These are phyloP conservation scores for Ancistrus triradiatus DNA, from an alignment of 2,113 vertebrate genomes.

Conservation along the genomic window DNA sequence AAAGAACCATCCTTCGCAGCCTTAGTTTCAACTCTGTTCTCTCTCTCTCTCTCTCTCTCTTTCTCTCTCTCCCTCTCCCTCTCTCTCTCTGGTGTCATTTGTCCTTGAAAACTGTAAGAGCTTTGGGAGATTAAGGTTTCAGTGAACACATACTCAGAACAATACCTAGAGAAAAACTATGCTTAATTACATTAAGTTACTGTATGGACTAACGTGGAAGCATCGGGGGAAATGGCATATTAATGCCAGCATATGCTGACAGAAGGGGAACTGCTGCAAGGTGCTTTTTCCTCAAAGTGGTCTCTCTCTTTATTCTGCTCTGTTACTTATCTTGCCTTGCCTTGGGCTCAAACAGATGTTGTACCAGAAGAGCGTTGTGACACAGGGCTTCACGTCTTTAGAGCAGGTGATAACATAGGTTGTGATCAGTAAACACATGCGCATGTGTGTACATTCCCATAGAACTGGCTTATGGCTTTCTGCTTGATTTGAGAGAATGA, in stretches of 20 bases:
- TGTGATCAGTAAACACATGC: slow-evolving; percentile 24
- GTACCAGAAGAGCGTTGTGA: too few species aligned
- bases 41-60: slow-evolving; percentile 36
- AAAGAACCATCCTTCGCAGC: too few species aligned
- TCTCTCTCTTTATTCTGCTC: slow-evolving; percentile 46
- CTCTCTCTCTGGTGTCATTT: slow-evolving; percentile 5
- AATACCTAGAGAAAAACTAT: slow-evolving; percentile 43
- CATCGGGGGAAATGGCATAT: slow-evolving; percentile 42
- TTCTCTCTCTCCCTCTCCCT: background rate
- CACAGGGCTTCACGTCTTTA: too few species aligned
- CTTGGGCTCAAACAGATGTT: slow-evolving; percentile 53
- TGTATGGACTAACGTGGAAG: slow-evolving; percentile 42
- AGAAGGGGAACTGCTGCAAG: slow-evolving; percentile 50
- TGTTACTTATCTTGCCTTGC: slow-evolving; percentile 27
- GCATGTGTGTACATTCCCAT: slow-evolving; percentile 15
- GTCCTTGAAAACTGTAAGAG: slow-evolving; percentile 40
- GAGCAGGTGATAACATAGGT: slow-evolving; percentile 43
- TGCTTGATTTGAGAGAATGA: too few species aligned
- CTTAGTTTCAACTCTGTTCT: too few species aligned
- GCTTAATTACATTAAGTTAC: slow-evolving; percentile 51
- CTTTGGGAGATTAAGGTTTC: slow-evolving; percentile 42
- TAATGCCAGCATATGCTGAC: slow-evolving; percentile 40
- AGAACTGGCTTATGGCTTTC: slow-evolving; percentile 59
- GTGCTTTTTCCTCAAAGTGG: slow-evolving; percentile 15
- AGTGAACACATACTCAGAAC: slow-evolving; percentile 39